These are phyloP conservation scores for Brotula barbata DNA, from an alignment of 2,797 vertebrate species.

Conservation along the genomic window DNA sequence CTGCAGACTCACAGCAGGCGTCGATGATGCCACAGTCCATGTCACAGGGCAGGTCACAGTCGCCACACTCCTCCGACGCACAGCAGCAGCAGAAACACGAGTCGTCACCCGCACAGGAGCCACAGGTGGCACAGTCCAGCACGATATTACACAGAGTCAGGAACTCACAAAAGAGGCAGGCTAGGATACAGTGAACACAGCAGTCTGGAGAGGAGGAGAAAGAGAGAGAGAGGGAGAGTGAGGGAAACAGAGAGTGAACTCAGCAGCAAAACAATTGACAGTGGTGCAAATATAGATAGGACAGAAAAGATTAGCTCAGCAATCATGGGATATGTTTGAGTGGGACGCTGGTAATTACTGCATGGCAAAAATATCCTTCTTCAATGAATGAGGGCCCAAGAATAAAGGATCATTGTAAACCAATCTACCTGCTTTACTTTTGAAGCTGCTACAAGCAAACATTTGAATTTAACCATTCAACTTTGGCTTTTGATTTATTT, in stretches of 20 bases:
- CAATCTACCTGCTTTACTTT: too few relatives aligned
- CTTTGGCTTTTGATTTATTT: too few relatives aligned
- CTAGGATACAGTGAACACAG: constrained; percentile 97
- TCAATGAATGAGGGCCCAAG: too few relatives aligned
- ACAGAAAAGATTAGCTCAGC: too few relatives aligned
- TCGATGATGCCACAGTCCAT: constrained; percentile 99
- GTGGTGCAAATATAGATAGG: too few relatives aligned
- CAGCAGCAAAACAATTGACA: too few relatives aligned
- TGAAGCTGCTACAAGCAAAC: too few relatives aligned
- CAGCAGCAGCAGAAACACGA: constrained; percentile 99
- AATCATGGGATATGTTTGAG: background rate
- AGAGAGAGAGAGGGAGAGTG: background rate
- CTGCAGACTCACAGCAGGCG: constrained; percentile 97
- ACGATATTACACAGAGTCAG: constrained; percentile 95
- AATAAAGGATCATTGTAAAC: too few relatives aligned
- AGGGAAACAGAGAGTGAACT: too few relatives aligned
- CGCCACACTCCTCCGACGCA: constrained; percentile 89
- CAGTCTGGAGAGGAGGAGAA: constrained; percentile 80
- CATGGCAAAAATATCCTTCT: too few relatives aligned
- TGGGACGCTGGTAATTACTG: background rate
- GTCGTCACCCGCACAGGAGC: constrained; percentile 90
- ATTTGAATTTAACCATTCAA: too few relatives aligned
- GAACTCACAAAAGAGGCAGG: constrained; percentile 98
- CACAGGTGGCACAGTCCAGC: constrained; percentile 95
- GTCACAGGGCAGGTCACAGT: constrained; percentile 96